phyloP scores from a whole-genome alignment of 2,888 invertebrate genomes.

The Phortica okadai region DNA sequence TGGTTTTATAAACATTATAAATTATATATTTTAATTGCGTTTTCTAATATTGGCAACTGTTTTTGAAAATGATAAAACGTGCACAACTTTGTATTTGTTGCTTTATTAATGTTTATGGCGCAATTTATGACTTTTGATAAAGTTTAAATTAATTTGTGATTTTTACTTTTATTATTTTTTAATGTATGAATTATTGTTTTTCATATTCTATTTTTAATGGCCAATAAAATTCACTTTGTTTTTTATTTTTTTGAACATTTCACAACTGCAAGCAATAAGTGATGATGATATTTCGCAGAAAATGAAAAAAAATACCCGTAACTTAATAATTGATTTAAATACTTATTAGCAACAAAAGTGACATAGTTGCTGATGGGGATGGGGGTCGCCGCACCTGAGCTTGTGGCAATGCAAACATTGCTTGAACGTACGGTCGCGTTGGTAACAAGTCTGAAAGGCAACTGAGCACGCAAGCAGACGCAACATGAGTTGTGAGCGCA shows the following conservation, averaged over 20 bases:
- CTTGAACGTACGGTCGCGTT: background rate
- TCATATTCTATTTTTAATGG: background rate
- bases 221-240: background rate
- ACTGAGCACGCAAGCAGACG: background rate
- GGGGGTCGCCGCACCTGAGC: background rate
- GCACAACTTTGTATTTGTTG: background rate
- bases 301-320: background rate
- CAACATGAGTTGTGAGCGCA: background rate
- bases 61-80: background rate
- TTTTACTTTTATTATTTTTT: background rate
- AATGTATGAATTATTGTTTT: background rate
- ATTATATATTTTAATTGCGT: background rate
- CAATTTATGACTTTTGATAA: constrained; percentile 6
- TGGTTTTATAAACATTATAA: no score
- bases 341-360: background rate
- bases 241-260: background rate
- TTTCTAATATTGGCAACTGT: background rate
- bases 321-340: background rate
- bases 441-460: background rate
- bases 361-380: background rate
- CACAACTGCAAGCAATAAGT: background rate
- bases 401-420: constrained; percentile 6
- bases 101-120: background rate
- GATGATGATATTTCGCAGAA: background rate
- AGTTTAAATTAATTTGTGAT: constrained; percentile 2